Evolutionary conservation across 2,888 invertebrate species (phyloP).

Genomic region (Scaptodrosophila latifasciaeformis): DNA sequence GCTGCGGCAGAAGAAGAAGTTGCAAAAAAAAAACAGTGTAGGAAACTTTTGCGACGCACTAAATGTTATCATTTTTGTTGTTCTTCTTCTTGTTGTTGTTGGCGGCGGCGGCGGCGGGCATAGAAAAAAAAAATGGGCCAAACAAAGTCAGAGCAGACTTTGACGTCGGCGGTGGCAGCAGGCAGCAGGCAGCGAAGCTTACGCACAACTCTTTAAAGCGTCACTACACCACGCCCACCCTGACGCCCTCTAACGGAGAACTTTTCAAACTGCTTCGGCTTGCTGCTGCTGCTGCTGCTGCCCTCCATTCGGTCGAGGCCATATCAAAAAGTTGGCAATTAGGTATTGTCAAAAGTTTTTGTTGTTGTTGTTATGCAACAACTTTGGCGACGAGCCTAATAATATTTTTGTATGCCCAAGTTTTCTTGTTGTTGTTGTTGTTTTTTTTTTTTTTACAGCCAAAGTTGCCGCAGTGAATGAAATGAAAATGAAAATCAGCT

Average conservation of each 20-base stretch:
- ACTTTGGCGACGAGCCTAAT: constrained; percentile 64
- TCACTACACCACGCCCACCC: not conserved
- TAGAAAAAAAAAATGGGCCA: constrained; percentile 46
- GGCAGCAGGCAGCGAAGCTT: constrained; percentile 21
- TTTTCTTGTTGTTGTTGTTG: not conserved
- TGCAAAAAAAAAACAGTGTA: constrained; percentile 23
- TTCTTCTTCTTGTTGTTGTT: constrained; percentile 33
- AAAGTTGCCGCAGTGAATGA: not conserved
- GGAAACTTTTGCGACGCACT: constrained; percentile 62
- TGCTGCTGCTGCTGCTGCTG: constrained; percentile 8
- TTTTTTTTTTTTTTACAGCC: not conserved
- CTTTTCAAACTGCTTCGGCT: not conserved
- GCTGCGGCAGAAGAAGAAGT: too few relatives aligned
- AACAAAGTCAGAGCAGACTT: constrained; percentile 12
- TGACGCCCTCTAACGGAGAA: not conserved
- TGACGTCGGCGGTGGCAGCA: constrained; percentile 1
- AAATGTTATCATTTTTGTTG: constrained; percentile 53
- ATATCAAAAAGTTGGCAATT: constrained; percentile 63
- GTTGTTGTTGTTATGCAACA: constrained; percentile 41
- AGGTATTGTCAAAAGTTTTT: constrained; percentile 63
- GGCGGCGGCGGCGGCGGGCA: constrained; percentile 30
- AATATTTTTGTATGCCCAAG: constrained; percentile 13
- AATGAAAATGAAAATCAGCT: not conserved
- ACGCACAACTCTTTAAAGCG: constrained; percentile 27
- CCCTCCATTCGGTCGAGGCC: constrained; percentile 14